Percentiles rank a stretch among this genome's conserved stretches.
phyloP scores from a whole-genome alignment of 1,140 invertebrate species.

The Delia radicum region DNA sequence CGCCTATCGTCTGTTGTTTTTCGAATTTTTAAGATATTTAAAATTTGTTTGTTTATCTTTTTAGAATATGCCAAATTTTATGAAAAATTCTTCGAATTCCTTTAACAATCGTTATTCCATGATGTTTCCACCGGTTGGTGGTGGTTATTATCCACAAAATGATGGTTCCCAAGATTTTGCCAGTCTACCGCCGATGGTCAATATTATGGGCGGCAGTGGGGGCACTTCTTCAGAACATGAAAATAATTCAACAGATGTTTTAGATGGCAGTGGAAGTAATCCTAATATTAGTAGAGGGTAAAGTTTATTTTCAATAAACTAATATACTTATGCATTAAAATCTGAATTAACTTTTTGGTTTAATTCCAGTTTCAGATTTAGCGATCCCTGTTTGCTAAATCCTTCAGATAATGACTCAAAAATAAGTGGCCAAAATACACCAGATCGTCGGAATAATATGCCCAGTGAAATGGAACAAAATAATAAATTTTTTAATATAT shows the following conservation, averaged over 20 bases:
- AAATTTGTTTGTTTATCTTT: background rate
- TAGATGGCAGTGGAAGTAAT: constrained; percentile 50
- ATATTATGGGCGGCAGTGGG: constrained; percentile 40
- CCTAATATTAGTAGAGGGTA: constrained; percentile 48
- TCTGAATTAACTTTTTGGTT: background rate
- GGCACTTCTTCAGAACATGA: constrained; percentile 43
- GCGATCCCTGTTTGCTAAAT: constrained; percentile 52
- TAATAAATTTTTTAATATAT: constrained; percentile 48
- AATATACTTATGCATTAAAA: no score
- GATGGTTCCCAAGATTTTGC: constrained; percentile 49
- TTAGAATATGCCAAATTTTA: constrained; percentile 30
- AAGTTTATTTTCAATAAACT: background rate
- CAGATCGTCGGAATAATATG: constrained; percentile 42
- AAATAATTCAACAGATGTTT: constrained; percentile 48
- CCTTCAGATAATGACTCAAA: constrained; percentile 54
- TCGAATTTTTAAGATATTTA: background rate
- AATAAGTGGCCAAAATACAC: constrained; percentile 50
- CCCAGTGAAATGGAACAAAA: constrained; percentile 37
- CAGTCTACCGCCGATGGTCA: constrained; percentile 49
- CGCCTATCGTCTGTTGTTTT: no score
- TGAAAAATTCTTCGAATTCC: constrained; percentile 38
- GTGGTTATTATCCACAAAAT: constrained; percentile 33
- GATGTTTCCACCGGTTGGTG: constrained; percentile 39
- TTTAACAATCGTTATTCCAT: constrained; percentile 47
- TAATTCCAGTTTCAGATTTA: constrained; percentile 47